Percentiles rank a stretch among this genome's conserved stretches.
These are phyloP conservation scores for Papilio aristodemus DNA, from an alignment of 1,140 invertebrate species.

Conservation along the genomic window DNA sequence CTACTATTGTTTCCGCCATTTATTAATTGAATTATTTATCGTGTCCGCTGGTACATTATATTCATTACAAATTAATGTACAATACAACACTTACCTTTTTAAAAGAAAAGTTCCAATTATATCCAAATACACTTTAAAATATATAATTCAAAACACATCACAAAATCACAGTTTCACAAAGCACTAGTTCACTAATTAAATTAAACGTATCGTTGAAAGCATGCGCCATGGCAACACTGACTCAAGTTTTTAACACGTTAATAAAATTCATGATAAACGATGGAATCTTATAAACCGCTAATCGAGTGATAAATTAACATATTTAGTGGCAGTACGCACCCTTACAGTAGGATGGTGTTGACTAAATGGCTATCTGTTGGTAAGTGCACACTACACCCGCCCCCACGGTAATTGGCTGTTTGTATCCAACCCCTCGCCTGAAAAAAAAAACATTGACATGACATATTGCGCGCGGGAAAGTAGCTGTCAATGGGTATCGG, in stretches of 20 bases:
- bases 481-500: constrained; percentile 70
- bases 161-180: constrained; percentile 69
- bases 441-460: constrained; percentile 69
- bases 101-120: constrained; percentile 48
- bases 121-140: constrained; percentile 53
- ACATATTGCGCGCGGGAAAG: constrained; percentile 78
- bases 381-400: constrained; percentile 61
- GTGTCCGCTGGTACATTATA: background rate
- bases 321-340: constrained; percentile 54
- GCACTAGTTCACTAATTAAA: constrained; percentile 72
- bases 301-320: constrained; percentile 37
- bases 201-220: constrained; percentile 61
- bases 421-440: constrained; percentile 71
- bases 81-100: constrained; percentile 48
- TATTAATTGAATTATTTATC: constrained; percentile 43
- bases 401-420: constrained; percentile 77
- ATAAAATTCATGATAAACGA: too few relatives aligned
- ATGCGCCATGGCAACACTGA: constrained; percentile 64
- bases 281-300: constrained; percentile 35
- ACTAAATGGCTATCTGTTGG: constrained; percentile 72
- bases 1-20: constrained; percentile 30
- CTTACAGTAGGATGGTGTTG: constrained; percentile 63
- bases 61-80: background rate
- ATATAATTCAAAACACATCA: constrained; percentile 62
- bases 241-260: constrained; percentile 42